Evolutionary conservation across 1,140 invertebrate genomes (phyloP).

Genomic region (Procambarus clarkii): DNA sequence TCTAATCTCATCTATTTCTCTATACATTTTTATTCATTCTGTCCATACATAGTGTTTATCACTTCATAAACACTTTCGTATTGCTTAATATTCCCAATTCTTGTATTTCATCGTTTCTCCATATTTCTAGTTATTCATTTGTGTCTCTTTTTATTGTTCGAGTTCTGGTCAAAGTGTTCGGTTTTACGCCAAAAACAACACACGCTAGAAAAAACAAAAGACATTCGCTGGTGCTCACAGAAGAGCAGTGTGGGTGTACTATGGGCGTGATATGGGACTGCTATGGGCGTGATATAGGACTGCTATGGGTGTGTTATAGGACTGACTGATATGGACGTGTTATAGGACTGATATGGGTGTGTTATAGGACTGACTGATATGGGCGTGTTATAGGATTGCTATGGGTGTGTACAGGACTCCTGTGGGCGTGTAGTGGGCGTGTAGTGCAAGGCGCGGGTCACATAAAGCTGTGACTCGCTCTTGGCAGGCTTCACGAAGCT

Average conservation of each 20-base stretch:
- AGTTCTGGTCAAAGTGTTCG: background rate
- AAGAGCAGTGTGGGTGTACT: background rate
- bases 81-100: too few species aligned
- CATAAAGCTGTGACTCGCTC: conserved; percentile 10
- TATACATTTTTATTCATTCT: too few species aligned
- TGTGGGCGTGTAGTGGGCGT: background rate
- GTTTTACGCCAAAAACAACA: background rate
- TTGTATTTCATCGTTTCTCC: too few species aligned
- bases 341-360: too few species aligned
- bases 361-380: too few species aligned
- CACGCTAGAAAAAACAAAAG: background rate
- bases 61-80: too few species aligned
- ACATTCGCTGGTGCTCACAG: background rate
- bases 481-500: background rate
- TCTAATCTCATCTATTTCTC: too few species aligned
- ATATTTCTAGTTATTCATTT: background rate
- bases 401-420: background rate
- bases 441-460: conserved; percentile 29
- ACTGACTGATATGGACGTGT: too few species aligned
- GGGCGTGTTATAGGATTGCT: too few species aligned
- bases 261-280: background rate
- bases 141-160: background rate
- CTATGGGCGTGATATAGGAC: background rate
- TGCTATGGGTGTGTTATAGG: background rate
- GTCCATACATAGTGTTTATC: too few species aligned